These are phyloP conservation scores for Casuarius casuarius DNA, from an alignment of 2,113 vertebrate genomes.

Conservation along the genomic window DNA sequence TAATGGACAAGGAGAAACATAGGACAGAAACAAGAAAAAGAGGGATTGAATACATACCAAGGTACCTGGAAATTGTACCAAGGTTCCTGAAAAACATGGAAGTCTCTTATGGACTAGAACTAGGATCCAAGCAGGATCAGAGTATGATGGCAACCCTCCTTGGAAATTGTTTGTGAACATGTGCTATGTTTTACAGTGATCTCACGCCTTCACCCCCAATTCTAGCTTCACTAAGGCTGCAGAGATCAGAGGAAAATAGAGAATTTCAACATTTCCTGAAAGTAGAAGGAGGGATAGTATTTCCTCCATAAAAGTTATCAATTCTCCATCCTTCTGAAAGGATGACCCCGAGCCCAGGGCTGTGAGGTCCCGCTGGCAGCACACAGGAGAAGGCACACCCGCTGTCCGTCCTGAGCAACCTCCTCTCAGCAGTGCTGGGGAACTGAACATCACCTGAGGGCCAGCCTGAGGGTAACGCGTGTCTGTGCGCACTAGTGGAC, in stretches of 20 bases:
- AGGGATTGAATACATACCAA: not conserved
- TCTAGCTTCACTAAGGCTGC: not conserved
- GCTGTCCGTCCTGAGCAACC: not conserved
- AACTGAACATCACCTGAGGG: not conserved
- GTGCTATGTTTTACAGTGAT: not conserved
- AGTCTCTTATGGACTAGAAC: not conserved
- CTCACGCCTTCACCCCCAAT: not conserved
- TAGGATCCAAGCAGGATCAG: not conserved
- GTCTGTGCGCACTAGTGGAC: not conserved
- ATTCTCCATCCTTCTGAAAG: not conserved
- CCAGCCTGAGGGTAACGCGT: accelerated
- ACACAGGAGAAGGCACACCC: not conserved
- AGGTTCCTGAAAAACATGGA: not conserved
- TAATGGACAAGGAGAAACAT: not conserved
- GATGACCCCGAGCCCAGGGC: accelerated
- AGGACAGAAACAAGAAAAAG: not conserved
- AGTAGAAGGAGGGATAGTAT: not conserved
- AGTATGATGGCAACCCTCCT: not conserved
- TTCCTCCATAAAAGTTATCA: not conserved
- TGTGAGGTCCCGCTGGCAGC: not conserved
- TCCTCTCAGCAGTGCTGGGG: not conserved
- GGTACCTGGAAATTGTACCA: not conserved
- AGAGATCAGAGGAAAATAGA: not conserved
- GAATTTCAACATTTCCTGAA: not conserved
- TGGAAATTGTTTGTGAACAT: not conserved